Base-by-base conservation (phyloP, 1,140 invertebrate species). In the Metopolophium dirhodum region DNA sequence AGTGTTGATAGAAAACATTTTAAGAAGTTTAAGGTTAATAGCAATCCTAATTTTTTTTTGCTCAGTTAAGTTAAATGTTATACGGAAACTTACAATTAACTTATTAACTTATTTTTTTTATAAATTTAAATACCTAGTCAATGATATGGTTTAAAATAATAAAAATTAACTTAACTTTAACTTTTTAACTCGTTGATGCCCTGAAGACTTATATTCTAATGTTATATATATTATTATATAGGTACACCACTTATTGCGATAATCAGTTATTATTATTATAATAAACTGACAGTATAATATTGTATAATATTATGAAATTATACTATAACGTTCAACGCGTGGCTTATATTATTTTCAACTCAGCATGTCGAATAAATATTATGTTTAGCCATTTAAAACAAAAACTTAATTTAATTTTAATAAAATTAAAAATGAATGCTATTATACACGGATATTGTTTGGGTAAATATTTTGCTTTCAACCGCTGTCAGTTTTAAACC, bases 401-500 rank as follows among this genome's bases (percentile, higher is more conserved):
- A 77, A n/a, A 35, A n/a, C 4, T 77, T 45, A 86, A 86, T 86
- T 86, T 45, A 45, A 86, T 41, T 86, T 41, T 86, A 45, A 26
- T 41, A 45, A 45, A 86, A 86, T 41, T 86, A 86, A 41, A 86
- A 86, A 86, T 41, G 2, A 30, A n/a, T 35, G 47, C 49, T 49
- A 87, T 87, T 87, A 87, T 49, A 87, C 14, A n/a, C 6, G 30
- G 61, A 87, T 87, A 47, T 49, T 86, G 30, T 87, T 87, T 87
- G 45, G 49, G 47, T 35, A 51, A 88, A 49, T 51, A 88, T 88
- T 88, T 88, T 51, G 30, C 47, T 49, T 30, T 26, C 30, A 51
- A 35, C 47, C 86, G 30, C 86, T 89, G 87, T 54, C 49, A 54
- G 87, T 90, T 51, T 35, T 61, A 90, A 90, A 61, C 35, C 51